Base-by-base conservation (phyloP, 2,113 vertebrate species). In the Gila orcuttii region DNA sequence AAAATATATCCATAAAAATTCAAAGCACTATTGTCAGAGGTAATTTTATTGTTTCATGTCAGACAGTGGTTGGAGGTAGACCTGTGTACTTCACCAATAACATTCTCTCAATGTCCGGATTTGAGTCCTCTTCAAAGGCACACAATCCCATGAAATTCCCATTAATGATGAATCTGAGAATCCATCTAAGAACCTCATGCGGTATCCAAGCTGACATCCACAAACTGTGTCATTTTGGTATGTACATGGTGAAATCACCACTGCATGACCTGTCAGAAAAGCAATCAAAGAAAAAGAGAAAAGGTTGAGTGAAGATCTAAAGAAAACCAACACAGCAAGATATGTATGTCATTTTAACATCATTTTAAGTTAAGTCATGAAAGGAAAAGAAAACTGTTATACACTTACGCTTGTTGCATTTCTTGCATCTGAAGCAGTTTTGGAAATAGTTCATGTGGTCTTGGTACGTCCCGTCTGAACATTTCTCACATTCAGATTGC, bases 351-450 rank as follows among this genome's bases (percentile, higher is more conserved):
- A 42, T 21, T 39, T 39, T 0, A 60, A 17, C 17, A 19, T 55
- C 17, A 55, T 39, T 3, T 7, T 0, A 62, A 25, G 12, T 47
- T 6, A 12, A 15, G 33, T 39, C 6, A 25, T 42, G 9, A 79
- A 79, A 79, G 23, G 15, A 47, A 81, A 80, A 31, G 1, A 6
- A 47, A 31, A 12, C 8, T 1, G 28, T 12, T n/a, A 7, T 23
- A 68, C 10, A 21, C 47, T 33, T 33, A 50, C 0, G 39, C n/a
- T 50, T 81, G 17, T 0, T 33, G 25, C 79, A 82, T 82, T 69
- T 64, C 19, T 68, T 15, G 17, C 79, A 82, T 50, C 79, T 82
- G 10, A 82, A 82, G 62, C 79, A 82, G 79, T 82, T 82, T 36
- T 45, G 62, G 19, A 50, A 82, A 69, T 82, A 82, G 19, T 82